These are phyloP conservation scores for Merluccius polli DNA, from an alignment of 2,797 vertebrate species.

Conservation along the genomic window DNA sequence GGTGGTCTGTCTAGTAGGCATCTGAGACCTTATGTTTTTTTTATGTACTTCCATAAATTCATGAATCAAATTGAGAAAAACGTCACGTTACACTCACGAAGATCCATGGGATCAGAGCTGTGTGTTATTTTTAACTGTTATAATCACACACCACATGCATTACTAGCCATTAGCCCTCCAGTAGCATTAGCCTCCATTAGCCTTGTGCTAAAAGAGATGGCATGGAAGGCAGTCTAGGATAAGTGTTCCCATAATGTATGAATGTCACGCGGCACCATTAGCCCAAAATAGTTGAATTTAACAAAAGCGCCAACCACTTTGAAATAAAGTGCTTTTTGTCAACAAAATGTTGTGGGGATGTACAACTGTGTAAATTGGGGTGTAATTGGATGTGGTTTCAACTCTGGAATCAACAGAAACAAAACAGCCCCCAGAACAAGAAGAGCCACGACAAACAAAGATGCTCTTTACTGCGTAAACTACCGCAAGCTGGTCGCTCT, in stretches of 20 bases:
- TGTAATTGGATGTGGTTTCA: not conserved
- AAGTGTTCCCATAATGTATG: not conserved
- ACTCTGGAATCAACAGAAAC: slow-evolving; percentile 4
- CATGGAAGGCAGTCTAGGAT: not conserved
- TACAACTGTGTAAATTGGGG: not conserved
- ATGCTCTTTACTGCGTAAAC: too few relatives aligned
- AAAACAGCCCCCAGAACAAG: not conserved
- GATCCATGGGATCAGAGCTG: slow-evolving; percentile 23
- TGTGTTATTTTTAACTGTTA: slow-evolving; percentile 17
- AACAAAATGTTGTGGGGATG: not conserved
- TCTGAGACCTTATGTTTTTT: not conserved
- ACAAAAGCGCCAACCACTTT: not conserved
- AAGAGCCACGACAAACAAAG: not conserved
- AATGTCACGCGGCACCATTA: not conserved
- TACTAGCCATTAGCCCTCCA: slow-evolving; percentile 37
- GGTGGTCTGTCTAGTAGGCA: not conserved
- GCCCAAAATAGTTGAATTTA: not conserved
- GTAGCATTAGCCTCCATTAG: slow-evolving; percentile 31
- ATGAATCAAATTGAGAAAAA: slow-evolving; percentile 21
- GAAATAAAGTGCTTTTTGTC: not conserved
- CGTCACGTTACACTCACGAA: not conserved
- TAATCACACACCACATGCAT: slow-evolving; percentile 32
- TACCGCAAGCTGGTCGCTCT: not conserved
- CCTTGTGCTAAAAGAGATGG: slow-evolving; percentile 28
- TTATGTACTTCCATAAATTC: too few relatives aligned